These are phyloP conservation scores for Petrophora chlorosata DNA, from an alignment of 2,888 invertebrate genomes.

Conservation along the genomic window DNA sequence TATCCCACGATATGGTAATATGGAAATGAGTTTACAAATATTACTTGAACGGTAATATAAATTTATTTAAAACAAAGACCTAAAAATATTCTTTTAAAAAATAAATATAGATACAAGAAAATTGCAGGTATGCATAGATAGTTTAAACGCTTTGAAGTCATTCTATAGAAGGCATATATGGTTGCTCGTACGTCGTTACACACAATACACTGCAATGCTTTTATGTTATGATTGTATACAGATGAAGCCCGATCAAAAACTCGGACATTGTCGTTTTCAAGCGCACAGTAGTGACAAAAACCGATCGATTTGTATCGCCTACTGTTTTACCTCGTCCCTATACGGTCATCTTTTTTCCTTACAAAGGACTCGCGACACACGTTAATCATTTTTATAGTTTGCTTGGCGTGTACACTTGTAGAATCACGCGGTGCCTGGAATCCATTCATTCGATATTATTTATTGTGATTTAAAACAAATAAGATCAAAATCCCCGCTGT, in stretches of 20 bases:
- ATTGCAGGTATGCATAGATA: too few species aligned
- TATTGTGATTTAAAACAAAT: constrained; percentile 72
- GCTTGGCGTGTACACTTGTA: constrained; percentile 54
- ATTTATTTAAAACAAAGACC: neutral
- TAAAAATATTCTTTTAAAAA: neutral
- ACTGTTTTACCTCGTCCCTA: constrained; percentile 41
- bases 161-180: too few species aligned
- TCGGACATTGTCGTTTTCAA: constrained; percentile 4
- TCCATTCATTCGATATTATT: constrained; percentile 57
- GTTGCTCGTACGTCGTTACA: too few species aligned
- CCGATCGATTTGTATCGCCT: constrained; percentile 38
- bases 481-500: constrained; percentile 66
- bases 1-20: constrained; percentile 42
- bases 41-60: neutral
- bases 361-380: constrained; percentile 51
- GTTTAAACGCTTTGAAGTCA: too few species aligned
- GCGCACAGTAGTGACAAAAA: constrained; percentile 27
- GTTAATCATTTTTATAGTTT: constrained; percentile 70
- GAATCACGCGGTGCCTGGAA: constrained; percentile 60
- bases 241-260: constrained; percentile 1
- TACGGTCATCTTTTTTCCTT: constrained; percentile 42
- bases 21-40: constrained; percentile 12
- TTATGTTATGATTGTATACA: neutral
- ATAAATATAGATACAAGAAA: too few species aligned
- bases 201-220: too few species aligned